These are phyloP conservation scores for Operophtera brumata DNA, from an alignment of 2,888 invertebrate genomes.

Conservation along the genomic window DNA sequence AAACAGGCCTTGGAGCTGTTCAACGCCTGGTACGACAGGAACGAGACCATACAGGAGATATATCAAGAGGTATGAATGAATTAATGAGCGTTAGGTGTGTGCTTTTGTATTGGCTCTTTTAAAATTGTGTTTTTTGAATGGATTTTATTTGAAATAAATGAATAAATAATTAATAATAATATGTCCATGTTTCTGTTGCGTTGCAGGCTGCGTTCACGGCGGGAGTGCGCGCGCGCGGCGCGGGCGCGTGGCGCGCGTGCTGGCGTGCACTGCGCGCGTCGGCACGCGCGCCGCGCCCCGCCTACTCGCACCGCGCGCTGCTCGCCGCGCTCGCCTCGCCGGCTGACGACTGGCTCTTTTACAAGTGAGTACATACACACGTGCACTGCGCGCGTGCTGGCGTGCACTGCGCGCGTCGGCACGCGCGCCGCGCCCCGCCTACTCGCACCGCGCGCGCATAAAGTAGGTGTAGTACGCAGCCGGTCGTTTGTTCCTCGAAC, in stretches of 20 bases:
- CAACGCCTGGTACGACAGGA: slow-evolving; percentile 85
- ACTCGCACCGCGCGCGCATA: slow-evolving; percentile 66
- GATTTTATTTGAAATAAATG: no score
- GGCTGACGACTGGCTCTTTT: slow-evolving; percentile 89
- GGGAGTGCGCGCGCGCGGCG: slow-evolving; percentile 86
- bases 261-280: slow-evolving; percentile 86
- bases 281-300: slow-evolving; percentile 85
- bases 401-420: slow-evolving; percentile 84
- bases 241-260: slow-evolving; percentile 87
- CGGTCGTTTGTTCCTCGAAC: no score
- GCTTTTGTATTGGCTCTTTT: no score
- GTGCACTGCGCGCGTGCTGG: slow-evolving; percentile 88
- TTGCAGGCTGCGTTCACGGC: slow-evolving; percentile 74
- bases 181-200: no score
- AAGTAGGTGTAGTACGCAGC: no score
- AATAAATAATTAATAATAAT: no score
- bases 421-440: slow-evolving; percentile 84
- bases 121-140: no score
- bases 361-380: slow-evolving; percentile 73
- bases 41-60: slow-evolving; percentile 86
- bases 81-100: no score
- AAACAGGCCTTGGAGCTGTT: slow-evolving; percentile 85
- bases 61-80: slow-evolving; percentile 84
- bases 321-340: slow-evolving; percentile 86
- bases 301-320: slow-evolving; percentile 70